Evolutionary conservation across 64 coral and sea anemone genomes (phyloP), one percentile per base, ranked within the genome.

Genomic region (Acropora yongei): DNA sequence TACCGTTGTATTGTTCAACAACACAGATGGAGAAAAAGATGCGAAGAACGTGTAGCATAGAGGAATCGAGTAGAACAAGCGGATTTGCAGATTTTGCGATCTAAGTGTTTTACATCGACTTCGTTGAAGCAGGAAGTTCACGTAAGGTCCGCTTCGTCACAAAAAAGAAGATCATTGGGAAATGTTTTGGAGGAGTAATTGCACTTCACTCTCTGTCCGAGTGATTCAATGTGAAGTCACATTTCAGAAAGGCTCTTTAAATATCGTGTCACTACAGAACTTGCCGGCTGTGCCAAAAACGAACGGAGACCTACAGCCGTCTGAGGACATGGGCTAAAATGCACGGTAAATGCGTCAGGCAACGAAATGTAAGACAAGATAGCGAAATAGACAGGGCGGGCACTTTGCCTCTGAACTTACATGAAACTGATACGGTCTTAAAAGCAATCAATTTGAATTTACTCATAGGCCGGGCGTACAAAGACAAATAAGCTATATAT

Each of bases 21-120:
- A 63, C 58, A 9, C 6, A 63, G 7, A 11, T 63, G 58, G 58
- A 63, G 58, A 63, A 63, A 13, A 63, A 63, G 10, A 63, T 63
- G 10, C 58, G 8, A 55, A 55, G 50, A 63, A 63, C 14, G 58
- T 63, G 58, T 63, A 13, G 58, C 20, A 82, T 83, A 83, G 53
- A 65, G 7, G 80, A 83, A 83, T 83, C 49, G 80, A 60, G 80
- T 57, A 83, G 80, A 83, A 0, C 55, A 18, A 88, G 87, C 57
- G 87, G 50, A 88, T 88, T 88, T 88, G 72, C 45, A 55, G 86
- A 88, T 75, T 76, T 49, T 51, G 6, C 45, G n/a, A n/a, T n/a
- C 19, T 7, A 88, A 77, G 49, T 76, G 49, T 88, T 88, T 88
- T 88, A 88, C 71, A 76, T 78, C 19, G 47, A 88, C 48, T 76